A percentile compares a stretch with the other conserved stretches of the same genome.
Evolutionary conservation across 2,797 vertebrate species (phyloP).

Genomic region (Gymnoscopelus braueri): DNA sequence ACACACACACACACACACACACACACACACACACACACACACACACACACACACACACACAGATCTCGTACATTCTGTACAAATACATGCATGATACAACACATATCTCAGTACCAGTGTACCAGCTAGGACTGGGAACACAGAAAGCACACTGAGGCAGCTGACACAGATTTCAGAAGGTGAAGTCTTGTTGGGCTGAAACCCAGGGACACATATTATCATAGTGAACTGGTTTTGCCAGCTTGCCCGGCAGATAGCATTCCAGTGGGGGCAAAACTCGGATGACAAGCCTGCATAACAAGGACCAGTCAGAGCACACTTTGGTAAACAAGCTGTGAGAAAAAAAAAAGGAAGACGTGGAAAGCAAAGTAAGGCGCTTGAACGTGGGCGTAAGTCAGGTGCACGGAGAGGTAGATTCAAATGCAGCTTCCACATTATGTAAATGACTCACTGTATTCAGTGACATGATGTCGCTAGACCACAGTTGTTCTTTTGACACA

Average conservation of each 20-base stretch:
- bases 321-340: constrained; percentile 32
- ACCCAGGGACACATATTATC: constrained; percentile 39
- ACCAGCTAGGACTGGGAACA: constrained; percentile 21
- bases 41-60: constrained; percentile 4
- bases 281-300: constrained; percentile 38
- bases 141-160: constrained; percentile 8
- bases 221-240: constrained; percentile 77
- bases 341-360: background rate
- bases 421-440: too few relatives aligned
- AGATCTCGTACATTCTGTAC: too few relatives aligned
- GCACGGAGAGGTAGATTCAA: too few relatives aligned
- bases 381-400: too few relatives aligned
- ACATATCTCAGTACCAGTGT: constrained; percentile 19
- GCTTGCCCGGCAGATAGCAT: constrained; percentile 63
- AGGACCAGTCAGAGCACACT: constrained; percentile 30
- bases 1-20: background rate
- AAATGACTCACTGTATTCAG: too few relatives aligned
- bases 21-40: constrained; percentile 7
- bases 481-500: too few relatives aligned
- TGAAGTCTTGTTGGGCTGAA: constrained; percentile 21
- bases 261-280: constrained; percentile 49
- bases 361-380: too few relatives aligned
- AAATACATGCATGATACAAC: too few relatives aligned
- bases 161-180: constrained; percentile 24
- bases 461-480: too few relatives aligned